These are phyloP conservation scores for Ladona fulva DNA, from an alignment of 1,140 invertebrate species.

Conservation along the genomic window DNA sequence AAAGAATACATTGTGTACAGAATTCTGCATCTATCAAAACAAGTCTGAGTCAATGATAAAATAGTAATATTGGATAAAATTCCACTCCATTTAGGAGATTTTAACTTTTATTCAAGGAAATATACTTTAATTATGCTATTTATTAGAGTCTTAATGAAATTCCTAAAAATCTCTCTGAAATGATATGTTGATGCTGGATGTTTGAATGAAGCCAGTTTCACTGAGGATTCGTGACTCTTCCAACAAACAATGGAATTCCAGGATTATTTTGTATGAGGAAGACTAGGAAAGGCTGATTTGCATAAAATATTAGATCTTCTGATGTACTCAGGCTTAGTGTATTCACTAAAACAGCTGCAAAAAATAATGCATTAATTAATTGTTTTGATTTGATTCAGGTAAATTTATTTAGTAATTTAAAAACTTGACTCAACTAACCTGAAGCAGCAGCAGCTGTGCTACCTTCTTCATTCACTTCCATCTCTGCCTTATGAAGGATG, in stretches of 20 bases:
- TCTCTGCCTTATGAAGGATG: conserved; percentile 38
- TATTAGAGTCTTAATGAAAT: no score
- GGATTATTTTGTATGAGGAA: conserved; percentile 15
- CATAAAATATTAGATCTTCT: conserved; percentile 16
- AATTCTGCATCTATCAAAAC: no score
- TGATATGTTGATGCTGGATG: no score
- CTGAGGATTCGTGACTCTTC: conserved; percentile 17
- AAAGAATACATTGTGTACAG: no score
- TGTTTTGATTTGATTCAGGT: not conserved
- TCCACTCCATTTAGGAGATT: no score
- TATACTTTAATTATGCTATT: no score
- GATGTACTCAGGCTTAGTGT: conserved; percentile 14
- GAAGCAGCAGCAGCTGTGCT: conserved; percentile 40
- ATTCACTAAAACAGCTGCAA: conserved; percentile 17
- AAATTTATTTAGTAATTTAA: not conserved
- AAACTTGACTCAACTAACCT: conserved; percentile 23
- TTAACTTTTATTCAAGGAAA: no score
- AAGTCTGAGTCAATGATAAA: no score
- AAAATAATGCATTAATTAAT: not conserved
- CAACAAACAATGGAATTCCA: conserved; percentile 13
- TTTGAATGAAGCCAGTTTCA: not conserved
- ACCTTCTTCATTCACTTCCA: conserved; percentile 42
- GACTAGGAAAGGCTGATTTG: conserved; percentile 19
- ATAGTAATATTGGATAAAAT: no score
- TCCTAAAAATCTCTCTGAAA: no score